Base-by-base conservation (phyloP, 2,888 invertebrate species). In the Chesias legatella region DNA sequence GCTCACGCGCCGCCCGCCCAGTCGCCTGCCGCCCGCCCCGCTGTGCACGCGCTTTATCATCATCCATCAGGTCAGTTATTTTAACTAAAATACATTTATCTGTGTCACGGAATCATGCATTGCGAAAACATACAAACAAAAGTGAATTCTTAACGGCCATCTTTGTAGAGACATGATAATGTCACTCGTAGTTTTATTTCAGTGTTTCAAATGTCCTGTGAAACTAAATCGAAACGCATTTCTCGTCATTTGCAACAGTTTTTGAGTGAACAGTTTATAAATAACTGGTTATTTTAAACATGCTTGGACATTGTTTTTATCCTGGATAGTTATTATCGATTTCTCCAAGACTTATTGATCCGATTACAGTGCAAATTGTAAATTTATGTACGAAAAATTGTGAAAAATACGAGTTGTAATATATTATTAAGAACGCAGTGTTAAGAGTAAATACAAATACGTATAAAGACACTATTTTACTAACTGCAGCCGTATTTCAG, bases 1-100 rank as follows among this genome's bases (percentile, higher is more conserved):
- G 74, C 69, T 69, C 69, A 57, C 53, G 60, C 71, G 68, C 78
- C 74, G 80, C 79, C 85, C 85, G 84, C 85, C 84, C 85, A 85
- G 85, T 85, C 80, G 64, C 58, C 75, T 64, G 68, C 82, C 77
- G 82, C 79, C 85, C 86, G 86, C 86, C 85, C 69, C 53, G 53
- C 72, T 56, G 67, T 73, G 72, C 78, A 73, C 80, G 71, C 72
- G 68, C 68, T 33, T 58, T 52, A 56, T 57, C 41, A 48, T 51
- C 45, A 46, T 48, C 10, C 37, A 43, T 32, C 67, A 73, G 81
- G 81, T 81, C 51, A 80, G 82, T 68, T 45, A 60, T 58, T 64
- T 56, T 29, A 26, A 47, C 41, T 38, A 43, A 48, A 40, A 43
- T 40, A 43, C 20, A 8, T 31, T 31, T 33, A 30, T 22, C 13